Percentiles rank a stretch among this genome's conserved stretches.
phyloP scores from a whole-genome alignment of 2,888 invertebrate species.

The Pachydiplax longipennis region DNA sequence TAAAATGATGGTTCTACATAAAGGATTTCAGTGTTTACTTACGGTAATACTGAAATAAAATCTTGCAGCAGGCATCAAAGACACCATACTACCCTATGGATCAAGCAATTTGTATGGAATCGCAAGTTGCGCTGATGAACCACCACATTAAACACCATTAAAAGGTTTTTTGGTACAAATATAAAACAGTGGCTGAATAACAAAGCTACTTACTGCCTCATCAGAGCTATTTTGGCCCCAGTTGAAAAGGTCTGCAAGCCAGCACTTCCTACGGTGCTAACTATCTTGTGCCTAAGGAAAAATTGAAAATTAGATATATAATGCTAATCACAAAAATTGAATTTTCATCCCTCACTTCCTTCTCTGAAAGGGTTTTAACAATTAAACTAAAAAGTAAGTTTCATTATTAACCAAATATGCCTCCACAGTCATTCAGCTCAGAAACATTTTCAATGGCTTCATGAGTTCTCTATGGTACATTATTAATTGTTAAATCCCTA shows the following conservation, averaged over 20 bases:
- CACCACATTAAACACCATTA: not conserved
- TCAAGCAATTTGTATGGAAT: not conserved
- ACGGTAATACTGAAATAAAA: too few species aligned
- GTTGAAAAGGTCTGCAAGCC: conserved; percentile 30
- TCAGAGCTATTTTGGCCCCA: conserved; percentile 35
- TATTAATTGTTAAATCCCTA: too few species aligned
- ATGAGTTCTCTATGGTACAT: too few species aligned
- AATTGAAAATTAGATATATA: not conserved
- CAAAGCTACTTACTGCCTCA: conserved; percentile 13
- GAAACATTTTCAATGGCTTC: too few species aligned
- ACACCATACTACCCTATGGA: too few species aligned
- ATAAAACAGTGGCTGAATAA: not conserved
- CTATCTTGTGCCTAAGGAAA: conserved; percentile 29
- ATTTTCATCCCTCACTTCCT: too few species aligned
- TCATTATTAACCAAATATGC: too few species aligned
- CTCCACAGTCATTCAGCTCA: too few species aligned
- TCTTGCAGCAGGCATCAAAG: too few species aligned
- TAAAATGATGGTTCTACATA: too few species aligned
- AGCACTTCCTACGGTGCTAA: conserved; percentile 38
- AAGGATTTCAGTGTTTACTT: too few species aligned
- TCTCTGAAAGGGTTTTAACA: not conserved
- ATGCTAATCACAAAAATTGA: not conserved
- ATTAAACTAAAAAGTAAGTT: too few species aligned
- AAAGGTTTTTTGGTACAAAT: not conserved
- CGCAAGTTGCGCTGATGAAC: not conserved